phyloP scores from a whole-genome alignment of 2,888 invertebrate genomes.

The Pyralis farinalis region DNA sequence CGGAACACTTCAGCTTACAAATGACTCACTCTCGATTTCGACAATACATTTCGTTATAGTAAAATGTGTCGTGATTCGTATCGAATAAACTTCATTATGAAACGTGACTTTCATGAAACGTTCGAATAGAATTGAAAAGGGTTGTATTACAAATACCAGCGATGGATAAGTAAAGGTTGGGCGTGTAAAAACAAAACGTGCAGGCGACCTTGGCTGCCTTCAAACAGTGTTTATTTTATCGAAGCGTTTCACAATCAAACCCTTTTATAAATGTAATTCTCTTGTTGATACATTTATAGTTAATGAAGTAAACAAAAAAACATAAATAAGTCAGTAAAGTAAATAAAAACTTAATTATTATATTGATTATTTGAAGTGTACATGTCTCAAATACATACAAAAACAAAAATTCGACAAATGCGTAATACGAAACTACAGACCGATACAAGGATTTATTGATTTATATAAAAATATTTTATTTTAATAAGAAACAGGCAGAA shows the following conservation, averaged over 20 bases:
- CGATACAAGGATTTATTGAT: too few relatives aligned
- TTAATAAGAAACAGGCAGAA: too few relatives aligned
- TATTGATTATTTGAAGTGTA: too few relatives aligned
- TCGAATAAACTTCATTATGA: conserved; percentile 5
- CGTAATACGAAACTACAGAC: too few relatives aligned
- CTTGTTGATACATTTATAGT: too few relatives aligned
- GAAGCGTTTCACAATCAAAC: not conserved
- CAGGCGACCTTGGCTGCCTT: conserved; percentile 3
- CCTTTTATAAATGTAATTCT: too few relatives aligned
- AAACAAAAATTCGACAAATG: too few relatives aligned
- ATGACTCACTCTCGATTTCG: conserved; percentile 20
- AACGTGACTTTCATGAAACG: conserved; percentile 4
- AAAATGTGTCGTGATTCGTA: conserved; percentile 6
- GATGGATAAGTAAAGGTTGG: not conserved
- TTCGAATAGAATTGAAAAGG: not conserved
- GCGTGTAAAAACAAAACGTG: not conserved
- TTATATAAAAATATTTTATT: too few relatives aligned
- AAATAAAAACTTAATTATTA: too few relatives aligned
- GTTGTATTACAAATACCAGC: not conserved
- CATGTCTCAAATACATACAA: too few relatives aligned
- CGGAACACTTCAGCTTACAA: conserved; percentile 25
- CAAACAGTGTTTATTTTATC: conserved; percentile 4
- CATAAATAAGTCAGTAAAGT: too few relatives aligned
- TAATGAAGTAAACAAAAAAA: too few relatives aligned
- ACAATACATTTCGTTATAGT: conserved; percentile 12